Base-by-base conservation (phyloP, 2,113 vertebrate genomes). In the Festucalex cinctus region DNA sequence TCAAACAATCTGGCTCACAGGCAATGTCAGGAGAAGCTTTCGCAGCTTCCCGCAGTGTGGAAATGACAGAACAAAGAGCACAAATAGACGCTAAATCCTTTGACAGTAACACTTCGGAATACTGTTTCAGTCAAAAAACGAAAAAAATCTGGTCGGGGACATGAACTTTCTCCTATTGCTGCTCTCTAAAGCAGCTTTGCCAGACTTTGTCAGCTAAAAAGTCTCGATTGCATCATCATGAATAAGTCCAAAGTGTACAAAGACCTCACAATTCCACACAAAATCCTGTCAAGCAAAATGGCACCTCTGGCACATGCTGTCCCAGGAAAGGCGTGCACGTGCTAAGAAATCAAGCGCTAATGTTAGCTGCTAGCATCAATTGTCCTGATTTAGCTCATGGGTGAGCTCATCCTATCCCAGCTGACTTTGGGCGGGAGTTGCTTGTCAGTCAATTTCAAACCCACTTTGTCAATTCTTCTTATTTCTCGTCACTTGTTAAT, bases 1-100 rank as follows among this genome's bases (percentile, higher is more conserved):
- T 26, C 28, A n/a, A 79, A 67, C 79, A 76, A 86, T 89, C 83
- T 86, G 88, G 81, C 78, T 81, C 65, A 22, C 71, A 71, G 73
- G 78, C 37, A 39, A 62, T 66, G 70, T 80, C 59, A 62, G 77
- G 56, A 71, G 70, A 63, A 77, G 76, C 76, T 75, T 78, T 75
- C 76, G 68, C 71, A 76, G 68, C 53, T 73, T 65, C 53, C 60
- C 43, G 12, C 71, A 71, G 58, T 77, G 58, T 49, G 49, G 48
- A 76, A 74, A 76, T 53, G 65, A 76, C 64, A 54, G 66, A 73
- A 68, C 68, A 74, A 75, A 43, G 71, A 64, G 74, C 6, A 64
- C 16, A 68, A 54, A 74, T 77, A 66, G 59, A 63, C 68, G 43
- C 32, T 69, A 77, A 76, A 78, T 80, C 75, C 43, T 63, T 57